These are phyloP conservation scores for Cassiopea xamachana DNA, from an alignment of 30 jellyfish, hydroid and myxozoan species.

Conservation along the genomic window DNA sequence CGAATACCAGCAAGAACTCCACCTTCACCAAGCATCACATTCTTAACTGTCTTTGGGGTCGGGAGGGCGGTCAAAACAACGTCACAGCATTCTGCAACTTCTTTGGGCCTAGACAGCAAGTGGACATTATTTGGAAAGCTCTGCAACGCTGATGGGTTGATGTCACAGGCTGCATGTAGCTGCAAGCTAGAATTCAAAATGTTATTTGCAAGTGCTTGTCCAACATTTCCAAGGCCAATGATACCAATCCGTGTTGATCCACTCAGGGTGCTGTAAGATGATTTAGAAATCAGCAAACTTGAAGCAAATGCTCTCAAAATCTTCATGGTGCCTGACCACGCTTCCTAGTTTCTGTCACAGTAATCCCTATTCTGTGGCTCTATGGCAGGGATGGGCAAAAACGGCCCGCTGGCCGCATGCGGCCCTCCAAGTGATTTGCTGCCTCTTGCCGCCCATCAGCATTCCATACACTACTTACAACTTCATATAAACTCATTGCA, in stretches of 20 bases:
- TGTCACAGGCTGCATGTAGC: constrained; percentile 61
- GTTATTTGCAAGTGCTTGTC: constrained; percentile 57
- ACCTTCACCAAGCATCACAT: constrained; percentile 49
- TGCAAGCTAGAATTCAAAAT: constrained; percentile 12
- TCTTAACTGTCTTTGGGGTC: constrained; percentile 57
- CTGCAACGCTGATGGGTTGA: constrained; percentile 24
- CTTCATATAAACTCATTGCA: no score
- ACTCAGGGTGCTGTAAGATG: constrained; percentile 8
- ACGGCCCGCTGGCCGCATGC: no score
- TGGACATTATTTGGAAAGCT: constrained; percentile 4
- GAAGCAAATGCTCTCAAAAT: not conserved
- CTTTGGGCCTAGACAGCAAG: constrained; percentile 32
- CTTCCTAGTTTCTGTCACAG: not conserved
- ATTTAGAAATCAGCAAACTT: not conserved
- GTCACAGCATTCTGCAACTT: constrained; percentile 54
- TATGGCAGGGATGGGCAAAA: no score
- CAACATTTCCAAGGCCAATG: constrained; percentile 71
- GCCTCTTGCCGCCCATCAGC: no score
- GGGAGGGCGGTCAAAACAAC: constrained; percentile 79
- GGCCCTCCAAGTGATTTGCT: no score
- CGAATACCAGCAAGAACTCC: constrained; percentile 71
- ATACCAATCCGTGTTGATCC: constrained; percentile 50
- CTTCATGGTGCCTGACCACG: not conserved
- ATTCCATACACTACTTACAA: no score
- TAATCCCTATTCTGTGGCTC: no score